Evolutionary conservation across 1,140 invertebrate genomes (phyloP), one percentile per base, ranked within the genome.

Genomic region (Metopolophium dirhodum): DNA sequence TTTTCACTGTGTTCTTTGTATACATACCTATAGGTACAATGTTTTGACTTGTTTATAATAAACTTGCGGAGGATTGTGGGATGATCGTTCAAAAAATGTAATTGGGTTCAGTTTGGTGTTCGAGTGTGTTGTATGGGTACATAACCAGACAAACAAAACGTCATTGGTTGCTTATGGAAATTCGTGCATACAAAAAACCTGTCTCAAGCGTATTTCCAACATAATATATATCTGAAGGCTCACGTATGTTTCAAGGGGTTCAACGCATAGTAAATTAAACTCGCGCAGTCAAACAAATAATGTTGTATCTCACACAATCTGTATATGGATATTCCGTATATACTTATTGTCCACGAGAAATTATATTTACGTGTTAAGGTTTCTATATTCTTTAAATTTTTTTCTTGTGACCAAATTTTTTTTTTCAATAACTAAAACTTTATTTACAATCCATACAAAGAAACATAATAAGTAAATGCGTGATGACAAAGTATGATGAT

Each of bases 31-130:
- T 51, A 51, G 49, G 57, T 77, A 77, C 61, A 77, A 77, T 89
- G 88, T 89, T 89, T 89, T 57, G 88, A 89, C 11, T 89, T 89
- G 88, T 89, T 89, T 89, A 35, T 89, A 57, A 89, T 89, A 89
- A 89, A 89, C 88, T 89, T 57, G 35, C 51, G 49, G 88, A 89
- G 88, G 49, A 26, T 54, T 54, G 88, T 57, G 57, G n/a, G 14
- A 89, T 57, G 88, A 89, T 89, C 88, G 49, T 89, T 26, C 88
- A 57, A 41, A 57, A 89, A 54, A 57, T 26, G 9, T 89, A 89
- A 89, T 89, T 89, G 88, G 88, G 88, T 89, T 89, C 88, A 41
- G 35, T 89, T 89, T 89, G 51, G 88, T 57, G 35, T 37, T 37
- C 14, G 22, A 37, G 88, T 57, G 18, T 37, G 51, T 37, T 54